These are phyloP conservation scores for Babylonia areolata DNA, from an alignment of 1,140 invertebrate species.

Conservation along the genomic window DNA sequence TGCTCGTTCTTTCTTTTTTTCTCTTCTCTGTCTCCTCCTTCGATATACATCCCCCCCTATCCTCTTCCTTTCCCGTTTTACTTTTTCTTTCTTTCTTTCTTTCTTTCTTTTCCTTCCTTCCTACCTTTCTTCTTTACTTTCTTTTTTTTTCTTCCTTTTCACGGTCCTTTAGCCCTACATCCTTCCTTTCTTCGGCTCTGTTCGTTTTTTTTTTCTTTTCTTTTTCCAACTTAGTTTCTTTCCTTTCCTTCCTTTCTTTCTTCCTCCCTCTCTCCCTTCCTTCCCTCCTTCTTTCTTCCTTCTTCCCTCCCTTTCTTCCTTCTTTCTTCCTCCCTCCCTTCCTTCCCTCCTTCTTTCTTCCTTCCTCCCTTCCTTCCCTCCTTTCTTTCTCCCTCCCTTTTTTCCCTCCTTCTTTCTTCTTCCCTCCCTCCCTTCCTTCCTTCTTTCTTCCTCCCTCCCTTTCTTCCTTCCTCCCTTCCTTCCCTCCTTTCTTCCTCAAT, in stretches of 20 bases:
- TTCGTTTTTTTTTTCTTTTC: background rate
- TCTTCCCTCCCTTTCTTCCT: background rate
- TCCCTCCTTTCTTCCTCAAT: background rate
- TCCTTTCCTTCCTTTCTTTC: background rate
- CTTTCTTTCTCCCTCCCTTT: background rate
- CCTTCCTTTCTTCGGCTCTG: conserved; percentile 20
- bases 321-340: background rate
- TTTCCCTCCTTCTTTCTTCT: background rate
- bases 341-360: background rate
- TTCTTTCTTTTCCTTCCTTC: background rate
- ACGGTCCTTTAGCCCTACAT: background rate
- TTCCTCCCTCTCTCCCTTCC: background rate
- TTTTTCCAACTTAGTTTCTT: background rate
- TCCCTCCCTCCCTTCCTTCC: background rate
- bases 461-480: background rate
- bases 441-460: background rate
- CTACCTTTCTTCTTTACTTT: background rate
- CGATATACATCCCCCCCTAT: too few species aligned
- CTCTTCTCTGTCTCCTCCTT: background rate
- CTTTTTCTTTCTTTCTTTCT: background rate
- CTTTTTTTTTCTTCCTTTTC: background rate
- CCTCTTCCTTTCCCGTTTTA: background rate
- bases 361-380: background rate
- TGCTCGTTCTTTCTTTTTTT: background rate
- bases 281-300: background rate